Conservation (phyloP, 1,140 invertebrate genomes). For the Dysdera silvatica region DNA sequence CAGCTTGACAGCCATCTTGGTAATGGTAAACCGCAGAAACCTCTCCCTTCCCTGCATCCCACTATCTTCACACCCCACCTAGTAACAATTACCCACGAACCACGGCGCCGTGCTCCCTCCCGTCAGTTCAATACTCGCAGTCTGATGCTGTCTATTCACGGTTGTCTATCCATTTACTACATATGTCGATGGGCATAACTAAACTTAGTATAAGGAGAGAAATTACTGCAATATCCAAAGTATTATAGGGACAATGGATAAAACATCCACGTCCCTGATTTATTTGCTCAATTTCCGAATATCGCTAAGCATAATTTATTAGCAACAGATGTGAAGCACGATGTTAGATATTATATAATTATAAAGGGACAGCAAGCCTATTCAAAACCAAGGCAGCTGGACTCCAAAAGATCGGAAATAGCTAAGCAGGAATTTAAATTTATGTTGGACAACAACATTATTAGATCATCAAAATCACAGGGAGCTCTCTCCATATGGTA, state of each 20-base stretch:
- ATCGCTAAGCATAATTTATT: constrained; percentile 1
- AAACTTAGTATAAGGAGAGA: not conserved
- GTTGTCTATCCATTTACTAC: too few relatives aligned
- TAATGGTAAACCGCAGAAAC: too few relatives aligned
- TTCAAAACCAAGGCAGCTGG: constrained; percentile 1
- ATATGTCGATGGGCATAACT: too few relatives aligned
- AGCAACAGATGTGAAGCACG: not conserved
- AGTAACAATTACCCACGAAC: too few relatives aligned
- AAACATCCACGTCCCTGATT: not conserved
- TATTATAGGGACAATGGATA: not conserved
- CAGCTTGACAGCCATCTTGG: too few relatives aligned
- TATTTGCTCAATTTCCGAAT: not conserved
- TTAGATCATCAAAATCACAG: not conserved
- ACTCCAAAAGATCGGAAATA: not conserved
- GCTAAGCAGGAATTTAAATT: not conserved
- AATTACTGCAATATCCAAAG: too few relatives aligned
- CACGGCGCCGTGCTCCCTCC: too few relatives aligned
- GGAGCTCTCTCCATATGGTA: constrained; percentile 31
- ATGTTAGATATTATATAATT: constrained; percentile 6
- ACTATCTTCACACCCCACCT: too few relatives aligned
- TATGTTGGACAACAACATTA: constrained; percentile 11
- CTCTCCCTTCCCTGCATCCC: too few relatives aligned
- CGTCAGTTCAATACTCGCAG: too few relatives aligned
- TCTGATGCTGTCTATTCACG: too few relatives aligned
- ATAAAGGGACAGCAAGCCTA: not conserved